phyloP scores from a whole-genome alignment of 2,888 invertebrate species.

The Philhelius pedissequus region DNA sequence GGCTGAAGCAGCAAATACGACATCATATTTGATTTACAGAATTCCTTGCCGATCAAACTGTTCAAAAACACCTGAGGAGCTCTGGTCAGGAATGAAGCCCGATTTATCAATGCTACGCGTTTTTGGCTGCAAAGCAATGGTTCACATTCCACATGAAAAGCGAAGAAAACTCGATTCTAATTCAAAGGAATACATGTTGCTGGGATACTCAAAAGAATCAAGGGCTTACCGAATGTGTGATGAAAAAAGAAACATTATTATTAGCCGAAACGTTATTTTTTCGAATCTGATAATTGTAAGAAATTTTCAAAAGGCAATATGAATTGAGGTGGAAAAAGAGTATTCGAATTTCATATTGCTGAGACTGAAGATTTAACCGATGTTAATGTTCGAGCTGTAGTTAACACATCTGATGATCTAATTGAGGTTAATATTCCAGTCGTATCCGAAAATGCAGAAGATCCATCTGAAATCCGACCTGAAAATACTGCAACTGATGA shows the following conservation, averaged over 20 bases:
- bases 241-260: too few species aligned
- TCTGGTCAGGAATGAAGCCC: constrained; percentile 57
- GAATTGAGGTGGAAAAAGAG: too few species aligned
- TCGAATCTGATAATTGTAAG: not conserved
- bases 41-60: constrained; percentile 55
- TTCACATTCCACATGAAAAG: constrained; percentile 42
- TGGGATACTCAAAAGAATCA: not conserved
- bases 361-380: too few species aligned
- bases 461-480: not conserved
- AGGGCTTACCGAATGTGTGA: too few species aligned
- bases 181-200: too few species aligned
- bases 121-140: constrained; percentile 66
- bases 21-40: too few species aligned
- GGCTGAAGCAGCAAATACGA: constrained; percentile 64
- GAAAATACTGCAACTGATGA: not conserved
- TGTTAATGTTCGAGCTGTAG: too few species aligned
- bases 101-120: constrained; percentile 51
- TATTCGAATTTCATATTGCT: too few species aligned
- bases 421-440: too few species aligned
- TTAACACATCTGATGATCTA: too few species aligned
- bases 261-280: not conserved
- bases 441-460: not conserved
- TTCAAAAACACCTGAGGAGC: constrained; percentile 45
- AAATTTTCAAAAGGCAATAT: not conserved
- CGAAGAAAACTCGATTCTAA: too few species aligned